phyloP scores from a whole-genome alignment of 2,888 invertebrate genomes.

The Furcula furcula region DNA sequence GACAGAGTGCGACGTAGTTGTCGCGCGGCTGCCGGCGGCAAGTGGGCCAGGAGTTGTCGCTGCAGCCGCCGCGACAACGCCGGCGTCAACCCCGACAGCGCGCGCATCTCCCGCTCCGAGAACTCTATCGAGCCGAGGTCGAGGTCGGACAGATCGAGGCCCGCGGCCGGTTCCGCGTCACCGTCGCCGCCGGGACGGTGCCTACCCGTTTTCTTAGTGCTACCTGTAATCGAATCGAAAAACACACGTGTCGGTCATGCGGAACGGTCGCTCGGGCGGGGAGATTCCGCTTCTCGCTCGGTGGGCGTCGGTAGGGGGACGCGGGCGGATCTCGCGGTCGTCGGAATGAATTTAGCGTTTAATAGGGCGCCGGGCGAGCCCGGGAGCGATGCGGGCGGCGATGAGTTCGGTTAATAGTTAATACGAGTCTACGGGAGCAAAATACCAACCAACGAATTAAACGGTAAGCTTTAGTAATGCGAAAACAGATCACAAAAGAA shows the following conservation, averaged over 20 bases:
- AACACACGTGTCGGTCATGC: conserved; percentile 82
- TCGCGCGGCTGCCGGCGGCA: conserved; percentile 86
- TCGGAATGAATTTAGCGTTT: conserved; percentile 1
- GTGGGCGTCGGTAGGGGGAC: conserved; percentile 13
- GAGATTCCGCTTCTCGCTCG: conserved; percentile 29
- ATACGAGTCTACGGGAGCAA: conserved; percentile 57
- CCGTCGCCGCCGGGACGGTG: conserved; percentile 44
- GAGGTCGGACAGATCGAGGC: conserved; percentile 82
- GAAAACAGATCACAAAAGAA: conserved; percentile 67
- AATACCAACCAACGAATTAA: conserved; percentile 55
- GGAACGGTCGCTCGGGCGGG: conserved; percentile 72
- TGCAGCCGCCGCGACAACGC: conserved; percentile 87
- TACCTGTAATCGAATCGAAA: conserved; percentile 77
- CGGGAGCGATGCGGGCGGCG: conserved; percentile 42
- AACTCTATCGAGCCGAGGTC: conserved; percentile 86
- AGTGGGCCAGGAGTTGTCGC: conserved; percentile 85
- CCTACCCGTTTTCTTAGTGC: conserved; percentile 68
- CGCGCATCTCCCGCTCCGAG: conserved; percentile 85
- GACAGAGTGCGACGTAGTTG: conserved; percentile 85
- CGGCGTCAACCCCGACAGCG: conserved; percentile 86
- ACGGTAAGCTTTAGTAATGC: conserved; percentile 67
- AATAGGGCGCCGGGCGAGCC: conserved; percentile 8
- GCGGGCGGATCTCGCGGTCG: conserved; percentile 12
- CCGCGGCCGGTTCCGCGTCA: conserved; percentile 42
- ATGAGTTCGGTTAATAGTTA: conserved; percentile 68